phyloP scores from a whole-genome alignment of 2,113 vertebrate species.

The Dipodomys merriami region DNA sequence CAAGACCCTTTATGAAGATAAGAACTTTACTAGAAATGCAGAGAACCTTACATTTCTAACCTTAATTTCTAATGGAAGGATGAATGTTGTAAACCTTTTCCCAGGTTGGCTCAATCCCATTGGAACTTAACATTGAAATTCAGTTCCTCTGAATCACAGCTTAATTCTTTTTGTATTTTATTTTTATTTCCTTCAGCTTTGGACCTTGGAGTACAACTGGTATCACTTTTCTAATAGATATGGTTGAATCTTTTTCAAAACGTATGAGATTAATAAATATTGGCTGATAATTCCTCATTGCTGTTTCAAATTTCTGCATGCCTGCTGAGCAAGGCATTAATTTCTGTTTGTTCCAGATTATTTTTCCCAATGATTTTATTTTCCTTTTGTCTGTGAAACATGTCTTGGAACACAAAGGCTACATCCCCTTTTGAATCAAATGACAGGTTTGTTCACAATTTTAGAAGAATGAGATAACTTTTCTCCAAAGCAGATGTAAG shows the following conservation, averaged over 20 bases:
- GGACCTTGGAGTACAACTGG: not conserved
- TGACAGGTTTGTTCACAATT: not conserved
- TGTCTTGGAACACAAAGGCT: not conserved
- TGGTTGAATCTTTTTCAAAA: not conserved
- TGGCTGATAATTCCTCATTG: not conserved
- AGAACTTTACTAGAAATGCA: slow-evolving; percentile 17
- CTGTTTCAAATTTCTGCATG: not conserved
- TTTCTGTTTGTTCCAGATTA: not conserved
- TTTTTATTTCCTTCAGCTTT: slow-evolving; percentile 24
- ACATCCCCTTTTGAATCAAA: not conserved
- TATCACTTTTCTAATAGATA: not conserved
- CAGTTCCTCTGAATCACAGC: not conserved
- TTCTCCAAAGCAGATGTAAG: not conserved
- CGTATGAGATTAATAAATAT: not conserved
- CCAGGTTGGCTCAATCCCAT: not conserved
- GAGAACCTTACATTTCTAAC: slow-evolving; percentile 3
- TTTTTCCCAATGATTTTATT: not conserved
- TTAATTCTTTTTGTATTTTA: slow-evolving; percentile 4
- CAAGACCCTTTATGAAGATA: slow-evolving; percentile 31
- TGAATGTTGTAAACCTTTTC: slow-evolving; percentile 27
- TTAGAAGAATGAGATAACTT: not conserved
- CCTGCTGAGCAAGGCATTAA: not conserved
- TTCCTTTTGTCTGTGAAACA: not conserved
- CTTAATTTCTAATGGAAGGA: slow-evolving; percentile 44
- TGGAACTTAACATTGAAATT: slow-evolving; percentile 2